These are phyloP conservation scores for Malachius bipustulatus DNA, from an alignment of 2,888 invertebrate genomes.

Conservation along the genomic window DNA sequence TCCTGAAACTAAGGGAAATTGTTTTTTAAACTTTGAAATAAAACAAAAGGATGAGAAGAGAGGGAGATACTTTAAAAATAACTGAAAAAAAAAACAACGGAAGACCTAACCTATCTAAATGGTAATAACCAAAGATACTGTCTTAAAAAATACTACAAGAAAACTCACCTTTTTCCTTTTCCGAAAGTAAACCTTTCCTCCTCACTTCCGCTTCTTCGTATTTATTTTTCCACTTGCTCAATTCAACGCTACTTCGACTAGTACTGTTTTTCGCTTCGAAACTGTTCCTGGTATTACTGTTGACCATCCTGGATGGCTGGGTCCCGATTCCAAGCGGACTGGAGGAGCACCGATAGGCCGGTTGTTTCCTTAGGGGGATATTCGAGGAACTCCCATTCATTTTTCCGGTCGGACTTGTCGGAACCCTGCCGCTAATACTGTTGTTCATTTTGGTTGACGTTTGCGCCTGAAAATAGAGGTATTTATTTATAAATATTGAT, in stretches of 20 bases:
- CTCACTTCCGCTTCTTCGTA: slow-evolving; percentile 60
- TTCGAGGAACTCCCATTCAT: slow-evolving; percentile 1
- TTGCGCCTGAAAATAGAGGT: background rate
- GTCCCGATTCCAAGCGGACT: too few species aligned
- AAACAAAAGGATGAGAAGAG: too few species aligned
- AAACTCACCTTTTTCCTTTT: slow-evolving; percentile 57
- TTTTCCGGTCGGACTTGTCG: background rate
- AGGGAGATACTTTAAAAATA: too few species aligned
- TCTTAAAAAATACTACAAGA: background rate
- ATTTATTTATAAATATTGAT: background rate
- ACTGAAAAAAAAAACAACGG: too few species aligned
- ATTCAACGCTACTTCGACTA: too few species aligned
- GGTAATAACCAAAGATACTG: too few species aligned
- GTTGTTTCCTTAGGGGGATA: slow-evolving; percentile 1
- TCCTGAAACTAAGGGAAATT: too few species aligned
- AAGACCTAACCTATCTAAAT: too few species aligned
- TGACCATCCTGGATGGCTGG: too few species aligned
- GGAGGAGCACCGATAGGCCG: background rate
- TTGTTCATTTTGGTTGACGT: background rate
- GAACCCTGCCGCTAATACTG: background rate
- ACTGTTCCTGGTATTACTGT: too few species aligned
- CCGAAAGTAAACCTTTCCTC: slow-evolving; percentile 52
- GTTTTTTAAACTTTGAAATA: too few species aligned
- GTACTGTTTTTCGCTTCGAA: too few species aligned
- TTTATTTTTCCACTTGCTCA: slow-evolving; percentile 56